Percentiles rank a stretch among this genome's conserved stretches.
Evolutionary conservation across 2,113 vertebrate species (phyloP).

Genomic region (Cyprinodon tularosa): DNA sequence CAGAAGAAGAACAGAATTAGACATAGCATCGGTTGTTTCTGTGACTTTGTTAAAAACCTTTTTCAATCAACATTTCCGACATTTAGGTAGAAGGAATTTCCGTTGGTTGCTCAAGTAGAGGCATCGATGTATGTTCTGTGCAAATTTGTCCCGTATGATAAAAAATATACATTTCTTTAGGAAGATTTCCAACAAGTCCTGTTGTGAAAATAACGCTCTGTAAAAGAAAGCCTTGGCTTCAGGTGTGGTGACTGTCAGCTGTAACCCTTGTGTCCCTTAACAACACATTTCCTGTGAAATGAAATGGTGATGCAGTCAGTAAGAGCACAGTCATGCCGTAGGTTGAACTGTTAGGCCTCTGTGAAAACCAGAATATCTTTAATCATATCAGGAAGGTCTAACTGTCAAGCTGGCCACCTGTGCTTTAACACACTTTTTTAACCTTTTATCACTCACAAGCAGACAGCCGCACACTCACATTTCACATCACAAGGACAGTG

Average conservation of each 20-base stretch:
- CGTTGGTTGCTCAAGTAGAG: not conserved
- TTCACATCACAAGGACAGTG: conserved; percentile 57
- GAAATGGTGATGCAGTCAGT: not conserved
- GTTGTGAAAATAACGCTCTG: not conserved
- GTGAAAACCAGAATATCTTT: conserved; percentile 38
- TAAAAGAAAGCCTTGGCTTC: not conserved
- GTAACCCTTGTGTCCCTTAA: not conserved
- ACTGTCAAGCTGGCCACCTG: conserved; percentile 61
- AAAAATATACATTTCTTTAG: no score
- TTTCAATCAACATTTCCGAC: not conserved
- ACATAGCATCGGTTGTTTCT: not conserved
- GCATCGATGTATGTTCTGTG: no score
- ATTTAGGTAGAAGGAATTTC: not conserved
- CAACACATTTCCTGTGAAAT: conserved; percentile 14
- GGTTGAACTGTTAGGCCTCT: conserved; percentile 21
- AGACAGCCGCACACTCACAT: conserved; percentile 26
- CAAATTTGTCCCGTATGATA: no score
- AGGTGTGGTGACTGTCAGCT: not conserved
- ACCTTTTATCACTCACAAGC: conserved; percentile 41
- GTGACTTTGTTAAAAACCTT: not conserved
- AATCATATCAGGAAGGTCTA: conserved; percentile 56
- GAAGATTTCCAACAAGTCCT: not conserved
- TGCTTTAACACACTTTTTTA: conserved; percentile 30
- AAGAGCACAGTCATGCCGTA: not conserved
- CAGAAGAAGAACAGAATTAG: no score